Conservation (phyloP, 2,113 vertebrate genomes). For the Dicerorhinus sumatrensis region DNA sequence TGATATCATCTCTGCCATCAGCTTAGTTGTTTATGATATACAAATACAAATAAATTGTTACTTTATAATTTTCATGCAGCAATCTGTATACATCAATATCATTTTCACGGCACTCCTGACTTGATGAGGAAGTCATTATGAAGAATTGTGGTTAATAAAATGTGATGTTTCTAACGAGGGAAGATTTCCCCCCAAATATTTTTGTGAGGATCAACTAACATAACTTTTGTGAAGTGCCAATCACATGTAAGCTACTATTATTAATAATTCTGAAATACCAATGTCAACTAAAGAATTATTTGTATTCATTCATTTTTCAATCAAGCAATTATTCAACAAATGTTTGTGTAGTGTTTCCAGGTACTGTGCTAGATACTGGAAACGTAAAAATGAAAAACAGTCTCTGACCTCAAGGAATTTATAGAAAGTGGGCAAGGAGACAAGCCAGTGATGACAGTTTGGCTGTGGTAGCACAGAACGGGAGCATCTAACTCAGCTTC, state of each 20-base stretch:
- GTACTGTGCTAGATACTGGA: neutral
- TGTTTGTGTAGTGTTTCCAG: neutral
- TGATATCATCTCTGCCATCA: neutral
- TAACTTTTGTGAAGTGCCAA: neutral
- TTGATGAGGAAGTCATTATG: neutral
- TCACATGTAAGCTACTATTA: neutral
- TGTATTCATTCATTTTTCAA: neutral
- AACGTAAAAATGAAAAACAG: neutral
- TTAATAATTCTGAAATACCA: slow-evolving; percentile 29
- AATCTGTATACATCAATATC: neutral
- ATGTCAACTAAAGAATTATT: slow-evolving; percentile 26
- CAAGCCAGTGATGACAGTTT: neutral
- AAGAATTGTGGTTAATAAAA: slow-evolving; percentile 44
- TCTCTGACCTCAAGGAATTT: neutral
- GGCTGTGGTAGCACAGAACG: neutral
- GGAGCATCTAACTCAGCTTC: neutral
- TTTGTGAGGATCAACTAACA: neutral
- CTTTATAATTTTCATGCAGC: neutral
- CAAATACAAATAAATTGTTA: neutral
- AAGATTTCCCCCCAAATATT: neutral
- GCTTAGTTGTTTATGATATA: neutral
- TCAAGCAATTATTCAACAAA: slow-evolving; percentile 23
- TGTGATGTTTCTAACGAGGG: neutral
- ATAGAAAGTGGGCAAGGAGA: neutral
- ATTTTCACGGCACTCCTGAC: neutral